A percentile compares a stretch with the other conserved stretches of the same genome.
These are phyloP conservation scores for Coptodon rendalli DNA, from an alignment of 2,113 vertebrate genomes.

Conservation along the genomic window DNA sequence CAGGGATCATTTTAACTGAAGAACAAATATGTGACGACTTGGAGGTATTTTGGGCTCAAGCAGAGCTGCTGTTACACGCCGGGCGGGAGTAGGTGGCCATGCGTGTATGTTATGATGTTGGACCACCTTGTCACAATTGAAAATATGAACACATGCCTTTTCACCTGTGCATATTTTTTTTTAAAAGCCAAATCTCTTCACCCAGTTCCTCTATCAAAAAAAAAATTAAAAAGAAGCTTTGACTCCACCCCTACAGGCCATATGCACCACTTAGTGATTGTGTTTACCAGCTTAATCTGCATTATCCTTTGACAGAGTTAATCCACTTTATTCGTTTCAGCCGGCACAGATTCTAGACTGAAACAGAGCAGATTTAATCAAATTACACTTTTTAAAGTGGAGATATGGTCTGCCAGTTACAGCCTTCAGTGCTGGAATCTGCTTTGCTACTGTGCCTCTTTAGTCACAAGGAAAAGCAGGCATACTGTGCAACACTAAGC, in stretches of 20 bases:
- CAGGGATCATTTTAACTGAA: slow-evolving; percentile 15
- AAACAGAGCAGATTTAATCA: slow-evolving; percentile 70
- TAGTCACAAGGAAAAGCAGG: neutral
- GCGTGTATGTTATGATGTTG: neutral
- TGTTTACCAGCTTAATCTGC: slow-evolving; percentile 68
- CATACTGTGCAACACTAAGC: neutral
- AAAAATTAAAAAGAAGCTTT: neutral
- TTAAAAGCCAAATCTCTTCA: slow-evolving; percentile 5
- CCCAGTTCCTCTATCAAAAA: neutral
- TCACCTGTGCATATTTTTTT: neutral
- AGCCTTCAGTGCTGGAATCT: slow-evolving; percentile 37
- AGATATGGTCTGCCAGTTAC: slow-evolving; percentile 40
- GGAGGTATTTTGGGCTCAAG: neutral
- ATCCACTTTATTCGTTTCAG: slow-evolving; percentile 69
- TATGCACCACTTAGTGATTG: slow-evolving; percentile 59
- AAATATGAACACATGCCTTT: neutral
- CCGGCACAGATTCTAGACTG: slow-evolving; percentile 56
- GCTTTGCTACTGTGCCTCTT: slow-evolving; percentile 14
- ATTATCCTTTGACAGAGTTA: slow-evolving; percentile 65
- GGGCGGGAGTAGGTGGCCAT: neutral
- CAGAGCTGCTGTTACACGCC: neutral
- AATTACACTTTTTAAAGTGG: slow-evolving; percentile 57
- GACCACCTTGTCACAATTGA: neutral
- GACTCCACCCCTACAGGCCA: slow-evolving; percentile 23
- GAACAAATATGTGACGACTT: neutral